These are phyloP conservation scores for Brachypalpus laphriformis DNA, from an alignment of 2,888 invertebrate species.

Conservation along the genomic window DNA sequence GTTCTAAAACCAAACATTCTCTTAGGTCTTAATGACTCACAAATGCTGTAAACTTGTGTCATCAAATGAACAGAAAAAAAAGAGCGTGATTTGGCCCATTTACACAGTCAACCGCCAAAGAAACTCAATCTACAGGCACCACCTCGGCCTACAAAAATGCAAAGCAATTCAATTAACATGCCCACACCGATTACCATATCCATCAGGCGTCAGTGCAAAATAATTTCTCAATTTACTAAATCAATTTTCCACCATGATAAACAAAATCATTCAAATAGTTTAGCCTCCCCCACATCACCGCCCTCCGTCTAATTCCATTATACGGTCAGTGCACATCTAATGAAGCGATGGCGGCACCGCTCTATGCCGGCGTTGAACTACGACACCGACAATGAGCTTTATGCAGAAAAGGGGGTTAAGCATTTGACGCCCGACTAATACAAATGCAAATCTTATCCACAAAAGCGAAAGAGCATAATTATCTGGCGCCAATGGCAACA, in stretches of 20 bases:
- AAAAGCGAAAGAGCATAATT: conserved; percentile 35
- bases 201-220: conserved; percentile 9
- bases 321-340: conserved; percentile 56
- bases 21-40: no score
- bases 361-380: conserved; percentile 18
- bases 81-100: no score
- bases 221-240: conserved; percentile 54
- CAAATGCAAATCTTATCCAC: conserved; percentile 28
- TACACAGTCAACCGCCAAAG: no score
- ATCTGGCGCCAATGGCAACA: conserved; percentile 54
- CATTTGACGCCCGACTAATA: conserved; percentile 8
- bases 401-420: conserved; percentile 17
- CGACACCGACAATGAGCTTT: conserved; percentile 42
- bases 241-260: conserved; percentile 50
- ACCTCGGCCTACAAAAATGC: background rate
- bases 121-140: background rate
- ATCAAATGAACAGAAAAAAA: no score
- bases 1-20: no score
- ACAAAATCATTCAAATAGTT: conserved; percentile 37
- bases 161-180: conserved; percentile 45
- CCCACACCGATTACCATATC: conserved; percentile 18
- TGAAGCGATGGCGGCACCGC: conserved; percentile 53
- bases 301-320: conserved; percentile 53
- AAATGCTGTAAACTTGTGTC: no score
- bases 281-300: conserved; percentile 25